Conservation (phyloP, 2,113 vertebrate species). For the Tychaedon coryphoeus region DNA sequence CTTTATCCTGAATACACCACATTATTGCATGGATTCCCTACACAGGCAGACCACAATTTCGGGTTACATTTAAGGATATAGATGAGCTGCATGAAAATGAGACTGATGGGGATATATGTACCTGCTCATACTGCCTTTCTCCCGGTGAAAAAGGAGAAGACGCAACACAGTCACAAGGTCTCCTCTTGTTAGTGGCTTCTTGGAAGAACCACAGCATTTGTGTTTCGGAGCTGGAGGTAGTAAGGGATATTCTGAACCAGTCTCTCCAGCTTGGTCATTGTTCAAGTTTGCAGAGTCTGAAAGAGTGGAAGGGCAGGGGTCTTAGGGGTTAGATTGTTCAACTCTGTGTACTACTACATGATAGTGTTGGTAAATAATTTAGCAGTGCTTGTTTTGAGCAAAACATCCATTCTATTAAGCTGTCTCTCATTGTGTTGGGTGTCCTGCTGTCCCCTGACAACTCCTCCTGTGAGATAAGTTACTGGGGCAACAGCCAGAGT, state of each 20-base stretch:
- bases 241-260: no score
- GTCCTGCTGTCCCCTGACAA: background rate
- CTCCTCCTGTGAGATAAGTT: background rate
- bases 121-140: background rate
- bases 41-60: background rate
- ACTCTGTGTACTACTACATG: accelerated
- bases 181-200: background rate
- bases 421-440: background rate
- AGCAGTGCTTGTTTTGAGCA: background rate
- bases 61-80: background rate
- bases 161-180: background rate
- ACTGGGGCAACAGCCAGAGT: background rate
- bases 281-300: background rate
- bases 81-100: background rate
- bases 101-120: background rate
- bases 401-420: background rate
- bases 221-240: background rate
- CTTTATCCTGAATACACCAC: background rate
- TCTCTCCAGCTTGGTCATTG: background rate
- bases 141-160: background rate
- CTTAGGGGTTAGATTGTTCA: background rate
- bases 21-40: background rate
- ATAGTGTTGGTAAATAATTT: background rate
- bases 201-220: background rate
- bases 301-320: background rate